phyloP scores from a whole-genome alignment of 2,888 invertebrate genomes.

The Apantesis nais region DNA sequence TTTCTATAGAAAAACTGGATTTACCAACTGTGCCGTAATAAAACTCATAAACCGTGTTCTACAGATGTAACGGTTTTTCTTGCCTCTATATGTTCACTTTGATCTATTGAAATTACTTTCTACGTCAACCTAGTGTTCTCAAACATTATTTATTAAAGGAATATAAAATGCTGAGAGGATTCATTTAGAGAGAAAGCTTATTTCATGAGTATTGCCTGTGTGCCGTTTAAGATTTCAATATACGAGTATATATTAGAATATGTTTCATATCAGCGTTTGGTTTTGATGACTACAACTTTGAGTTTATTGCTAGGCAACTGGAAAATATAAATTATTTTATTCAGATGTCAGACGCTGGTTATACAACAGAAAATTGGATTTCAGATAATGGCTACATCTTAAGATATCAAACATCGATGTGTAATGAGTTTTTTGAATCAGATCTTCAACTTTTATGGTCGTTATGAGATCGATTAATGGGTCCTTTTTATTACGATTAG shows the following conservation, averaged over 20 bases:
- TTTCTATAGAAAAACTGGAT: background rate
- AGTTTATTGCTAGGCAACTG: background rate
- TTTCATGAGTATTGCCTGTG: background rate
- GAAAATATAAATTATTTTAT: too few species aligned
- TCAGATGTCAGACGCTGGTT: background rate
- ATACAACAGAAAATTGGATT: background rate
- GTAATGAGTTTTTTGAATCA: background rate
- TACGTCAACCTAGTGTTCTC: conserved; percentile 5
- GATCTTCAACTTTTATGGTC: conserved; percentile 1
- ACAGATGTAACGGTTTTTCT: conserved; percentile 2
- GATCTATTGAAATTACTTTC: conserved; percentile 27
- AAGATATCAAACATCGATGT: background rate
- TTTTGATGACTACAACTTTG: background rate
- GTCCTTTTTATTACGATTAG: conserved; percentile 26
- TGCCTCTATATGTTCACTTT: conserved; percentile 21
- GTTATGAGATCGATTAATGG: conserved; percentile 9
- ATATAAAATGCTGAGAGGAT: conserved; percentile 3
- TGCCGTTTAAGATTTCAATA: background rate
- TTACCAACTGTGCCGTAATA: conserved; percentile 21
- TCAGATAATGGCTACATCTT: background rate
- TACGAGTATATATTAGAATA: background rate
- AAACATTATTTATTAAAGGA: background rate
- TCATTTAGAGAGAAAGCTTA: background rate
- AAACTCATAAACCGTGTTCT: conserved; percentile 10
- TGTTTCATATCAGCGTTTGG: background rate